Percentiles rank a stretch among this genome's conserved stretches.
These are phyloP conservation scores for Drosophila virilis DNA, from an alignment of 1,140 invertebrate species.

Conservation along the genomic window DNA sequence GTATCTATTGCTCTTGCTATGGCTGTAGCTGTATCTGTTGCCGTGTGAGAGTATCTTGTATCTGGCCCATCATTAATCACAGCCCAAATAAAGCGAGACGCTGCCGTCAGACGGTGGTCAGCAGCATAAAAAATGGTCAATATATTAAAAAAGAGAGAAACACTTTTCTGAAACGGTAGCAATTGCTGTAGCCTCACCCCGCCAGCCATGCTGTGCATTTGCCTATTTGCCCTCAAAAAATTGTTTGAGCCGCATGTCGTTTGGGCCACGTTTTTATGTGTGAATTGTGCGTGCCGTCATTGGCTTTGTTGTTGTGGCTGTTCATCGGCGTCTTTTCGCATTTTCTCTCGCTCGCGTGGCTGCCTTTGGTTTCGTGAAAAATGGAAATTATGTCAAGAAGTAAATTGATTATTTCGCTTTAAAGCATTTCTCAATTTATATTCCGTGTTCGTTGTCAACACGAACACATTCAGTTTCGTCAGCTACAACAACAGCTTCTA, in stretches of 20 bases:
- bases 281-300: conserved; percentile 65
- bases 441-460: conserved; percentile 82
- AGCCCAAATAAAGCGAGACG: conserved; percentile 66
- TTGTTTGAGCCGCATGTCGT: conserved; percentile 15
- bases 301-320: neutral
- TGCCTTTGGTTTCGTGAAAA: conserved; percentile 81
- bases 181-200: conserved; percentile 7
- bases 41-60: conserved; percentile 31
- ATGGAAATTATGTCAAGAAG: conserved; percentile 84
- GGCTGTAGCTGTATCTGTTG: neutral
- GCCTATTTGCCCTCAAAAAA: conserved; percentile 28
- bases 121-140: conserved; percentile 49
- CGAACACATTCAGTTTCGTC: conserved; percentile 75
- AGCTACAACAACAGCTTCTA: conserved; percentile 28
- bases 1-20: conserved; percentile 40
- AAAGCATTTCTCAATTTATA: conserved; percentile 84
- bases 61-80: conserved; percentile 66
- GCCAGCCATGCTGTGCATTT: conserved; percentile 29
- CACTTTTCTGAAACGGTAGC: conserved; percentile 47
- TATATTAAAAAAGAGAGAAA: conserved; percentile 53
- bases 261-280: conserved; percentile 40
- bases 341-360: conserved; percentile 58
- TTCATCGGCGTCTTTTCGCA: conserved; percentile 45
- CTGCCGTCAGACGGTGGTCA: conserved; percentile 51
- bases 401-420: conserved; percentile 84